These are phyloP conservation scores for Melanophora roralis DNA, from an alignment of 2,888 invertebrate species.

Conservation along the genomic window DNA sequence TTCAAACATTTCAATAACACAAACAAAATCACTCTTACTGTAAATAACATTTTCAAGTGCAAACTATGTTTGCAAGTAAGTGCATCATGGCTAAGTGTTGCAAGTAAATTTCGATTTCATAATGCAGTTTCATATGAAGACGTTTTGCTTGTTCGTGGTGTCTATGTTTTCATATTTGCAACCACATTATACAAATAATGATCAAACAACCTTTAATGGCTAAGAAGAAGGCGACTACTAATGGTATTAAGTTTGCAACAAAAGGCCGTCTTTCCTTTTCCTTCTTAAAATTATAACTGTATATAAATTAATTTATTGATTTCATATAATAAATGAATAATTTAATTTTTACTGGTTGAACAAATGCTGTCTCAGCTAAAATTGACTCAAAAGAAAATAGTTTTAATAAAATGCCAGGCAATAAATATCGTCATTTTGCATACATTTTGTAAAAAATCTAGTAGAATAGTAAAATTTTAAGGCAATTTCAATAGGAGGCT, in stretches of 20 bases:
- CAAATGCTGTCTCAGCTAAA: no score
- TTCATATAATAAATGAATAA: conserved; percentile 34
- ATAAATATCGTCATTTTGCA: no score
- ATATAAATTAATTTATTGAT: conserved; percentile 28
- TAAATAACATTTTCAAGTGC: conserved; percentile 29
- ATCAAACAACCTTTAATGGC: conserved; percentile 21
- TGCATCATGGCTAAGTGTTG: neutral
- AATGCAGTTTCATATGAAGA: neutral
- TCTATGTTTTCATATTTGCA: conserved; percentile 4
- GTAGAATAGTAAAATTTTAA: no score
- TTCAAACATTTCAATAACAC: conserved; percentile 43
- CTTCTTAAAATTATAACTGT: conserved; percentile 45
- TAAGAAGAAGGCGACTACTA: neutral
- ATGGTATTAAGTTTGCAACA: neutral
- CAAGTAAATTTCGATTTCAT: conserved; percentile 36
- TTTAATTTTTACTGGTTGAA: neutral
- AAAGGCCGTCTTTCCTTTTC: neutral
- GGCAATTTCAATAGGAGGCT: no score
- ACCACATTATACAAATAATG: conserved; percentile 15
- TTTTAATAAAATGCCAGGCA: neutral
- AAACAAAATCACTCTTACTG: conserved; percentile 42
- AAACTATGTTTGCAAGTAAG: neutral
- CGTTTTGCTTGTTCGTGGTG: neutral
- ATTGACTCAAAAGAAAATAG: neutral
- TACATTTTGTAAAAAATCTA: neutral